Percentiles rank a stretch among this genome's conserved stretches.
These are phyloP conservation scores for Temnothorax longispinosus DNA, from an alignment of 1,140 invertebrate species.

Conservation along the genomic window DNA sequence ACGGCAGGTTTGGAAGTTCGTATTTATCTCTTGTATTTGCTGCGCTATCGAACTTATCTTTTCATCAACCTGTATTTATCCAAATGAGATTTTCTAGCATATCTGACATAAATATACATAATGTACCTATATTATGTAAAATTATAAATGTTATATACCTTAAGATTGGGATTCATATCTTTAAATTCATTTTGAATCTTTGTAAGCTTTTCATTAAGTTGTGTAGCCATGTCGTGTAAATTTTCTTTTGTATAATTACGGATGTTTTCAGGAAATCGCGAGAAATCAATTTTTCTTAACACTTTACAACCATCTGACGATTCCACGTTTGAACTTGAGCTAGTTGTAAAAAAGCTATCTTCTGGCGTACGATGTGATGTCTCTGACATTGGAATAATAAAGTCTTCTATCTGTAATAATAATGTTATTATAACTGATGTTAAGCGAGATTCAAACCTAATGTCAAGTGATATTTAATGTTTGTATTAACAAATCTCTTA, in stretches of 20 bases:
- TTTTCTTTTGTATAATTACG: constrained; percentile 93
- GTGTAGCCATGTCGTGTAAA: constrained; percentile 92
- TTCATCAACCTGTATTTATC: constrained; percentile 42
- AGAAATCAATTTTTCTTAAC: constrained; percentile 89
- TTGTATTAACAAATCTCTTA: neutral
- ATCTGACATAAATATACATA: neutral
- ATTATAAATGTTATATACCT: constrained; percentile 83
- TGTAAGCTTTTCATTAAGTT: constrained; percentile 91
- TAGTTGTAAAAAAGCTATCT: neutral
- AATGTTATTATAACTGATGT: neutral
- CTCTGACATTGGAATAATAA: constrained; percentile 90
- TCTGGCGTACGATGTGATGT: neutral
- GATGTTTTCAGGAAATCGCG: constrained; percentile 89
- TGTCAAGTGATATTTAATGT: constrained; percentile 7
- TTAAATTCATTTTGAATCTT: constrained; percentile 92
- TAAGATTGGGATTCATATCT: constrained; percentile 97
- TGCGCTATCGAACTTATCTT: constrained; percentile 10
- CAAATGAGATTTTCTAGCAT: constrained; percentile 2
- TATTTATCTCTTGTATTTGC: constrained; percentile 91
- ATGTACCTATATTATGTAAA: neutral
- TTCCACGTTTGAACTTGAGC: neutral
- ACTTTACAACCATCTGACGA: neutral
- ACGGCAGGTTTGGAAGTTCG: constrained; percentile 95
- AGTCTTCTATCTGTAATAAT: constrained; percentile 92
- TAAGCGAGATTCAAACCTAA: neutral